phyloP scores from a whole-genome alignment of 2,888 invertebrate species.

The Conistra vaccinii region DNA sequence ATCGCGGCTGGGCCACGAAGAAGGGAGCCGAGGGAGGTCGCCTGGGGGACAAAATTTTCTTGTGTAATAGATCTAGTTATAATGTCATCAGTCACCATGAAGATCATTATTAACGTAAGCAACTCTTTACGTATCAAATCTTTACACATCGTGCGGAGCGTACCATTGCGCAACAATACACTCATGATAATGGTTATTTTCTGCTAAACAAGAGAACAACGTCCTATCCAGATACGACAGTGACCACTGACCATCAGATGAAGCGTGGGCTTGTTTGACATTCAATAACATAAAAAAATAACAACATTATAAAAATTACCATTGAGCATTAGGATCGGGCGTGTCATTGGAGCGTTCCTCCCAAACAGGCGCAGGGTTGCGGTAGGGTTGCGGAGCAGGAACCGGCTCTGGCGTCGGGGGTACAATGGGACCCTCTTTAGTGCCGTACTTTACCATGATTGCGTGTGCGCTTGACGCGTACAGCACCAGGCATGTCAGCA shows the following conservation, averaged over 20 bases:
- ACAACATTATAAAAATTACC: slow-evolving; percentile 80
- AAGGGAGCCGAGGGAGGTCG: slow-evolving; percentile 83
- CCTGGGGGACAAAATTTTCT: slow-evolving; percentile 73
- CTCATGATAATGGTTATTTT: background rate
- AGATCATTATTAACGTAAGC: background rate
- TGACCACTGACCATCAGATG: background rate
- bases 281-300: background rate
- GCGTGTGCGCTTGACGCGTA: slow-evolving; percentile 86
- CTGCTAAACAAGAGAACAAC: background rate
- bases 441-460: slow-evolving; percentile 92
- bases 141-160: background rate
- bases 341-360: slow-evolving; percentile 90
- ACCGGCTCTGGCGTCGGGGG: slow-evolving; percentile 90
- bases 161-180: background rate
- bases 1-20: slow-evolving; percentile 84
- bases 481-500: slow-evolving; percentile 87
- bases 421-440: slow-evolving; percentile 91
- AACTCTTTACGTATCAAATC: background rate
- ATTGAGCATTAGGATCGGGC: slow-evolving; percentile 91
- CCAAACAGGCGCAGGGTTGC: slow-evolving; percentile 92
- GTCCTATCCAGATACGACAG: too few relatives aligned
- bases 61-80: background rate
- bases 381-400: slow-evolving; percentile 87
- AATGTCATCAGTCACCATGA: too few relatives aligned
- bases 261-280: background rate